A percentile compares a stretch with the other conserved stretches of the same genome.
These are phyloP conservation scores for Cinclus cinclus DNA, from an alignment of 2,113 vertebrate species.

Conservation along the genomic window DNA sequence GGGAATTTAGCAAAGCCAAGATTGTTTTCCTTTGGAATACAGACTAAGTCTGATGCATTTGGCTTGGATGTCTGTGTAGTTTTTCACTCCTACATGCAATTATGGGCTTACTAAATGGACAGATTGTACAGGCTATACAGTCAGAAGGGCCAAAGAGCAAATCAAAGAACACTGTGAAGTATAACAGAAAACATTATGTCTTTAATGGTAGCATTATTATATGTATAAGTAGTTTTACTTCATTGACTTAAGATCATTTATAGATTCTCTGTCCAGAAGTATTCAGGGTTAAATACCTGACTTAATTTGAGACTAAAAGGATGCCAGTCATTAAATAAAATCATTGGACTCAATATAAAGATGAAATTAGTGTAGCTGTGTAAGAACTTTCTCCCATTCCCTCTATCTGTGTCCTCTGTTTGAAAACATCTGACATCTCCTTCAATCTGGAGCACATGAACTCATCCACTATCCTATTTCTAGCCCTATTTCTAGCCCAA, in stretches of 20 bases:
- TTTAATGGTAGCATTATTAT: background rate
- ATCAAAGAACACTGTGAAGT: background rate
- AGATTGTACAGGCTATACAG: background rate
- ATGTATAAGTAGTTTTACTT: background rate
- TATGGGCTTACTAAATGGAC: background rate
- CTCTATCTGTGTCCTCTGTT: background rate
- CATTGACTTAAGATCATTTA: background rate
- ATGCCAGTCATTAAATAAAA: background rate
- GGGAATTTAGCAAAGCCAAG: background rate
- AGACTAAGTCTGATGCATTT: background rate
- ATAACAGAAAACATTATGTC: background rate
- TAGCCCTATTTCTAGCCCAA: background rate
- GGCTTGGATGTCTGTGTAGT: background rate
- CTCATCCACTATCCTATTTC: background rate
- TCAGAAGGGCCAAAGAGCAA: background rate
- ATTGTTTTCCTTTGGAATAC: background rate
- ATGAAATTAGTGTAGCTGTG: background rate
- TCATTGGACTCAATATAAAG: background rate
- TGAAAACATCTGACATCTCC: background rate
- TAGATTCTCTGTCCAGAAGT: background rate
- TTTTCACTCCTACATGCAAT: background rate
- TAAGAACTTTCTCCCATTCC: background rate
- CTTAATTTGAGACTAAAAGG: background rate
- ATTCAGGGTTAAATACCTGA: background rate
- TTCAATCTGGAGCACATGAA: background rate